Base-by-base conservation (phyloP, 2,797 vertebrate genomes). In the Coregonus suidteri region DNA sequence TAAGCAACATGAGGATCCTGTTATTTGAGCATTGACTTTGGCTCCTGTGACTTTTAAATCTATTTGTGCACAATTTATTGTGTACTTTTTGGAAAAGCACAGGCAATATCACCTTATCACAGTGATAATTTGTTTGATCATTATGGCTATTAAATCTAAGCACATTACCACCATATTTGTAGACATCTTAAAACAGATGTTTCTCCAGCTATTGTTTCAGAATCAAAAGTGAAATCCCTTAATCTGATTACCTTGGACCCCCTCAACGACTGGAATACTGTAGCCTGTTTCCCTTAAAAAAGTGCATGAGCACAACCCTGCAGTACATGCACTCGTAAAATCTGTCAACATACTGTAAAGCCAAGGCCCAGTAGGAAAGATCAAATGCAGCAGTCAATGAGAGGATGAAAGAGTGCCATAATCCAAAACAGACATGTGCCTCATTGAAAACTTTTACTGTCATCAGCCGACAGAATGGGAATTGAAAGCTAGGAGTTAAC, bases 281-380 rank as follows among this genome's bases (percentile, higher is more conserved):
- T n/a, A 52, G 69, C 9, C n/a, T 51, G 41, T 30, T 82, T 83
- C 77, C 69, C 59, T 53, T 15, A 3, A 16, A 74, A 73, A 79
- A 64, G 41, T 74, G 20, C 70, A 18, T 34, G 9, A 73, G 52
- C n/a, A 67, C 73, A 67, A 77, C 81, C 72, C 15, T 15, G 25
- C 5, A 71, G 82, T 52, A 82, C 71, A 30, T 64, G 1, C 80
- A 78, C 82, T 86, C 84, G 74, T 90, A 88, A 91, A 90, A 85
- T 80, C 87, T 77, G 89, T 89, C 87, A 87, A 71, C 87, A 81
- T 85, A 86, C 83, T 85, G 74, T 87, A 82, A 91, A 91, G 81
- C 81, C 81, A 74, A 62, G 86, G 83, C 78, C 66, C 15, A 25
- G 82, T 75, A 83, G 73, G 87, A 81, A 79, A 91, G 84, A 92